These are phyloP conservation scores for Mesopsocus fuscifrons DNA, from an alignment of 2,888 invertebrate species.

Conservation along the genomic window DNA sequence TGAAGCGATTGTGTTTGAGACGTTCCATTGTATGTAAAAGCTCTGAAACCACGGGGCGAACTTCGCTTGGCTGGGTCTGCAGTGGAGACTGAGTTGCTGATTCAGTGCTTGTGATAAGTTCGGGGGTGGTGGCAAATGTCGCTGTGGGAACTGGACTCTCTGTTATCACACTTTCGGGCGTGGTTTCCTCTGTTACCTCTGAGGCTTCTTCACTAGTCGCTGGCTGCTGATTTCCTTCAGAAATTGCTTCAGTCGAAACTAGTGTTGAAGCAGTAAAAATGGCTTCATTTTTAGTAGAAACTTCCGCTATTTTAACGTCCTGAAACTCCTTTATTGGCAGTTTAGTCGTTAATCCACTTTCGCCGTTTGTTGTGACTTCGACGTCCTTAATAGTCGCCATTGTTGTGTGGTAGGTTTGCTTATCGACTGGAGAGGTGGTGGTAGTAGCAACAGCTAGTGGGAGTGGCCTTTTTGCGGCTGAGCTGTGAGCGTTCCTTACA, in stretches of 20 bases:
- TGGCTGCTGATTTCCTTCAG: not conserved
- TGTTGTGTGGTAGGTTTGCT: not conserved
- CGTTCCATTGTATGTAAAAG: not conserved
- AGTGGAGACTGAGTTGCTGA: not conserved
- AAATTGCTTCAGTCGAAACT: not conserved
- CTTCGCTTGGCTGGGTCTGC: not conserved
- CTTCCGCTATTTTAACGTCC: too few species aligned
- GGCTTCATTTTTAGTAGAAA: too few species aligned
- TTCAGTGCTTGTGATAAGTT: not conserved
- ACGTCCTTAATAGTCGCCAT: not conserved
- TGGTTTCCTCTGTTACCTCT: not conserved
- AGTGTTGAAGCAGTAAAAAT: too few species aligned
- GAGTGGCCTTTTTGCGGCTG: not conserved
- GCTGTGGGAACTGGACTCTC: not conserved
- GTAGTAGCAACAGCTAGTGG: not conserved
- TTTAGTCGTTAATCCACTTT: not conserved
- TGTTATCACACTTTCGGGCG: not conserved
- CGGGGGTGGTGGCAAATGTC: not conserved
- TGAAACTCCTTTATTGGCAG: too few species aligned
- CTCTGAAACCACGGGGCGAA: not conserved
- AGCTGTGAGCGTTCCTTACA: not conserved
- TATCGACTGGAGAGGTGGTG: not conserved
- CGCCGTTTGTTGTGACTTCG: not conserved
- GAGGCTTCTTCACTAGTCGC: not conserved
- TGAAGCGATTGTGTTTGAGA: not conserved